Base-by-base conservation (phyloP, 1,140 invertebrate species). In the Halictus rubicundus region DNA sequence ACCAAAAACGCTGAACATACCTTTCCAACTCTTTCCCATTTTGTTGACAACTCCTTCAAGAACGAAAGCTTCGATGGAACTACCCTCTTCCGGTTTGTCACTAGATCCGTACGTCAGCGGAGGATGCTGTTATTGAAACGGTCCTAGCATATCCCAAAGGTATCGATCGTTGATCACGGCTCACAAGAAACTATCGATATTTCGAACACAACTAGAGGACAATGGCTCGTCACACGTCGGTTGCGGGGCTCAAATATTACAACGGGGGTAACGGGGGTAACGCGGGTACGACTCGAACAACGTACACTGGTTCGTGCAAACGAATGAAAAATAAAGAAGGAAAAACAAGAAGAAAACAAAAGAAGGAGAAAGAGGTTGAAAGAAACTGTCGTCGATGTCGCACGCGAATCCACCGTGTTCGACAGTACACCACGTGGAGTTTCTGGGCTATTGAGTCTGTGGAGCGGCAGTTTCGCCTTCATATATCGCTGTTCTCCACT, bases 381-480 rank as follows among this genome's bases (percentile, higher is more conserved):
- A 46, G 9, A 46, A 46, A 57, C 54, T 32, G 42, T 5, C 16
- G 49, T 39, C 54, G 37, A 2, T 42, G 49, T 46, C 52, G 37
- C 52, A 60, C 69, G 52, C 32, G 52, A 65, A 46, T 42, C 49
- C 49, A 61, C 46, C 46, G 42, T 63, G 32, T 57, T 77, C 73
- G 57, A 78, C 65, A 64, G 52, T 52, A 78, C 79, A 81, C 60
- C 80, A 85, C 86, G 87, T 91, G 83, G 88, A 89, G 89, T 89
- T 88, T 88, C 84, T 90, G 89, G 90, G 85, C 90, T 91, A 91
- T 92, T 89, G 91, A 91, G 88, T 89, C 88, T 87, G 89, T 86
- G 87, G 89, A 81, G 89, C 86, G 87, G 88, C 82, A 79, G 89
- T 91, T 92, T 92, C 91, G 89, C 91, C 88, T 92, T 92, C 90